Base-by-base conservation (phyloP, 53 echinoderm and acorn worm species). In the Mesocentrotus franciscanus region DNA sequence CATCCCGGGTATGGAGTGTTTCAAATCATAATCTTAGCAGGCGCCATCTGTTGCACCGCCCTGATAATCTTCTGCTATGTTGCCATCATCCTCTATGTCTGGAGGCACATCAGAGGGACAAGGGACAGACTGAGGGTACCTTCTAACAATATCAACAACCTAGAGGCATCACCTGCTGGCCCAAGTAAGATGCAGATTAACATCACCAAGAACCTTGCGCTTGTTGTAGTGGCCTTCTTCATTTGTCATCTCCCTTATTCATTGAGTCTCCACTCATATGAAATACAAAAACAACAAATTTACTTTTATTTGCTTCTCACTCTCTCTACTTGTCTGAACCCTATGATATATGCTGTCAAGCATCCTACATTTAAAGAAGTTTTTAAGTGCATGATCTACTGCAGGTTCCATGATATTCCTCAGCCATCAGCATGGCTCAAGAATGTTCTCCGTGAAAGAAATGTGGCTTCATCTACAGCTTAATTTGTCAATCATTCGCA, bases 401-500 rank as follows among this genome's bases (percentile, higher is more conserved):
- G 95, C 16, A 62, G 90, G 33, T 95, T 68, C 71, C 61, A 89
- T n/a, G 95, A 85, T n/a, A 95, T 95, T 55, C 90, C 95, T 33
- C 71, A 70, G 10, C 95, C 95, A 26, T 92, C 92, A 32, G 71
- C 20, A 56, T 92, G 92, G 56, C 74, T 92, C 71, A 92, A 92
- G 58, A 85, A 58, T 10, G n/a, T 85, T 57, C 57, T 85, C n/a
- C 39, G 83, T 83, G 1, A 14, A 15, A 16, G 83, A 39, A 42
- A 35, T 42, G 39, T 39, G 42, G 7, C 20, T 66, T 66, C 4
- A 66, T 22, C 7, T 17, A 17, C 16, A 16, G 4, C 17, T 66
- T 17, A 66, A 66, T 18, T 66, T 6, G 66, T 66, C 22, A 66
- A 17, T 18, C 66, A 18, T 18, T 64, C 17, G 64, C 64, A 64